Evolutionary conservation across 2,113 vertebrate genomes (phyloP), one percentile per base, ranked within the genome.

Genomic region (Syrmaticus mikado): DNA sequence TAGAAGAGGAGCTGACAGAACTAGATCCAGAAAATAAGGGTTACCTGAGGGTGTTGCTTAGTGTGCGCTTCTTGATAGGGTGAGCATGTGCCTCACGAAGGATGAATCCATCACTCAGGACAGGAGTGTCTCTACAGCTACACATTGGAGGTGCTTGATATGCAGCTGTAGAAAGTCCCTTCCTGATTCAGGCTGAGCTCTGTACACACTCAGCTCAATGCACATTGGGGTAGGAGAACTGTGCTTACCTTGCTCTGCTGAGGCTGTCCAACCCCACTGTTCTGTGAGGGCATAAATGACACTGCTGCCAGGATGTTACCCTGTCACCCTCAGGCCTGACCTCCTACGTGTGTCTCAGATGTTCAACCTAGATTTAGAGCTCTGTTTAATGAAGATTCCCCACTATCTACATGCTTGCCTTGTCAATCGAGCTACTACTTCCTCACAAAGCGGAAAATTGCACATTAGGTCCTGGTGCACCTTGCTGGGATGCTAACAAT

Each of bases 131-230:
- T 80, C 68, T 70, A 15, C 7, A 24, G 3, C 24, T 24, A 34
- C 7, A 19, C 5, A 1, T 0, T 10, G 30, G 55, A 74, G 41
- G 13, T 60, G 22, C 34, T 8, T 28, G 53, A 30, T 65, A 62
- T 86, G 64, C 30, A 38, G 0, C n/a, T 55, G 52, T 32, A 81
- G 36, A 19, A 76, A 46, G 30, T 36, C 8, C 24, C 19, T 19
- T 92, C 0, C 0, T 14, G 19, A 7, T 80, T 77, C 50, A n/a
- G 65, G 25, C 3, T 57, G 45, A 25, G 16, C 18, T 52, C 45
- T 67, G 3, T 41, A 21, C n/a, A 25, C 8, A 2, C 40, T 58
- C 41, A 40, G n/a, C 30, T 89, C 61, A 28, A 1, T 34, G 65
- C 14, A 6, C 18, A 1, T 1, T 27, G 7, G 24, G 21, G 17